Conservation (phyloP, 2,797 vertebrate genomes). For the Lacerta bilineata region DNA sequence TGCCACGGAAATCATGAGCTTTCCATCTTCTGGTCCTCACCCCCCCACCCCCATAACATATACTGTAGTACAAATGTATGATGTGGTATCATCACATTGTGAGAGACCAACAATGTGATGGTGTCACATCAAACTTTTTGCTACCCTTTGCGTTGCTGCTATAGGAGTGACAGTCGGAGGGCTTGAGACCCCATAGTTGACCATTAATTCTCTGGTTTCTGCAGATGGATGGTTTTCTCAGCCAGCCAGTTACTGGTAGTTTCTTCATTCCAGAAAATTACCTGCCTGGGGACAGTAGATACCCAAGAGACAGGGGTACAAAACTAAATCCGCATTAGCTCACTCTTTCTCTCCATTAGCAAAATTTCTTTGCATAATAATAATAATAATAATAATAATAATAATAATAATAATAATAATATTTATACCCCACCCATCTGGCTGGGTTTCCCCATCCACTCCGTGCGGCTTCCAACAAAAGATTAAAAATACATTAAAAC, state of each 20-base stretch:
- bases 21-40: neutral
- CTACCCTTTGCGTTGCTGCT: too few species aligned
- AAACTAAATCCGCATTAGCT: neutral
- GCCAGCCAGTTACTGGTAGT: neutral
- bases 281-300: neutral
- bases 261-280: neutral
- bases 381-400: neutral
- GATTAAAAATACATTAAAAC: too few species aligned
- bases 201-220: neutral
- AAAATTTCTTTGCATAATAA: neutral
- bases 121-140: neutral
- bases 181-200: neutral
- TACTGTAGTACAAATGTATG: neutral
- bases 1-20: neutral
- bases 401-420: too few species aligned
- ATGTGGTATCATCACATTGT: neutral
- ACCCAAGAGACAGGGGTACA: neutral
- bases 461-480: too few species aligned
- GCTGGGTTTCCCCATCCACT: too few species aligned
- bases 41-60: neutral
- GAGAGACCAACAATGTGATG: neutral
- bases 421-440: too few species aligned
- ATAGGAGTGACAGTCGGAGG: neutral
- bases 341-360: neutral
- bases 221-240: neutral